phyloP scores from a whole-genome alignment of 2,888 invertebrate species.

The Drosophila putrida region DNA sequence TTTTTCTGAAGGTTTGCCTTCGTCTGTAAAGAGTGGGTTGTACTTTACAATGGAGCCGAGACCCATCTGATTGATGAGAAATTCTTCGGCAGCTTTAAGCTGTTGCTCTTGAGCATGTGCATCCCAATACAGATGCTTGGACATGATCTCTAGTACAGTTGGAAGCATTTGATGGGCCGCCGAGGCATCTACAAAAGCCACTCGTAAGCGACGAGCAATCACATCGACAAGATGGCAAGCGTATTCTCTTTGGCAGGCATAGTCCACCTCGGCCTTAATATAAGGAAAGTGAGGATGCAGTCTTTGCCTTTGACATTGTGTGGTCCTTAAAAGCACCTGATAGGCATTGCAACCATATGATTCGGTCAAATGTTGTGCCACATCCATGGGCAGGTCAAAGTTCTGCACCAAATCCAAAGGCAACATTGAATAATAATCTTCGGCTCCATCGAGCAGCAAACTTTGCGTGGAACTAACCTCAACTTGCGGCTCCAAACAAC shows the following conservation, averaged over 20 bases:
- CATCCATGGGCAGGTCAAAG: constrained; percentile 98
- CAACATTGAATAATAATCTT: constrained; percentile 98
- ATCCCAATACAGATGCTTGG: constrained; percentile 95
- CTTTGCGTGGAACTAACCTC: constrained; percentile 92
- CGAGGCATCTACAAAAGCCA: constrained; percentile 98
- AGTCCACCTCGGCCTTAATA: constrained; percentile 97
- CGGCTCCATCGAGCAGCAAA: constrained; percentile 96
- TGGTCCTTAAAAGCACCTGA: constrained; percentile 95
- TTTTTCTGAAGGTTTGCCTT: not conserved
- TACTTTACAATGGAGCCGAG: constrained; percentile 75
- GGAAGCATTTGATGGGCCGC: constrained; percentile 98
- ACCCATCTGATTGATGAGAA: constrained; percentile 98
- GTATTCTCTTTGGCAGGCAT: constrained; percentile 96
- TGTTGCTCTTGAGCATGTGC: constrained; percentile 91
- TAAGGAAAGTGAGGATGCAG: constrained; percentile 99
- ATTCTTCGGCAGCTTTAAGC: constrained; percentile 91
- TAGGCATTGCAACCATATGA: constrained; percentile 99
- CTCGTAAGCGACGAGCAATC: constrained; percentile 95
- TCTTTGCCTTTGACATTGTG: constrained; percentile 88
- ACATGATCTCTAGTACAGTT: constrained; percentile 96
- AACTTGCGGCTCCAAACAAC: constrained; percentile 89
- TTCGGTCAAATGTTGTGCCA: constrained; percentile 96
- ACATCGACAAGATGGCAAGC: constrained; percentile 98
- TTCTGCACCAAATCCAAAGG: constrained; percentile 99
- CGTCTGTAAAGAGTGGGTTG: not conserved